Percentiles rank a stretch among this genome's conserved stretches.
phyloP scores from a whole-genome alignment of 2,888 invertebrate species.

The Onthophagus sagittarius region DNA sequence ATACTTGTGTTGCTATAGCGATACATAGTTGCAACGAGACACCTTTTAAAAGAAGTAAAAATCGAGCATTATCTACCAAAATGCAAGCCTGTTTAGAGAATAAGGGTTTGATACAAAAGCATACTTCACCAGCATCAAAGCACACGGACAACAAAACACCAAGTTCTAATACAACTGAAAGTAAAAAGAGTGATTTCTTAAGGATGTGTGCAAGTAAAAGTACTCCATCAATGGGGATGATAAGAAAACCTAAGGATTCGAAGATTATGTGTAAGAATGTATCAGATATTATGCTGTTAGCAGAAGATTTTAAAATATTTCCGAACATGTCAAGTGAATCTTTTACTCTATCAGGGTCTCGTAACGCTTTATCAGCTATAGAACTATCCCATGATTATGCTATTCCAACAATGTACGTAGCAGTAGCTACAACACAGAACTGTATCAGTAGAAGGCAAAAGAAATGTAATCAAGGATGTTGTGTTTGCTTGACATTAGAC shows the following conservation, averaged over 20 bases:
- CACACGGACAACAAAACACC: too few relatives aligned
- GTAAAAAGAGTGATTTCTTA: background rate
- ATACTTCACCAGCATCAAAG: background rate
- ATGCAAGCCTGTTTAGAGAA: background rate
- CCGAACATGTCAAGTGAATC: background rate
- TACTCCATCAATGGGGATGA: background rate
- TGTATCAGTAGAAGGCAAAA: background rate
- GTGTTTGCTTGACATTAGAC: background rate
- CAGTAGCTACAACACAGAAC: background rate
- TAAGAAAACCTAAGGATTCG: background rate
- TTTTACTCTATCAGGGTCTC: background rate
- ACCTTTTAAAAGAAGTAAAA: background rate
- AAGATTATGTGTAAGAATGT: background rate
- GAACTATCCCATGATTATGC: background rate
- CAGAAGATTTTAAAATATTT: background rate
- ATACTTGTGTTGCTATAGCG: background rate
- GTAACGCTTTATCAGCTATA: background rate
- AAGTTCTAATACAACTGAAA: background rate
- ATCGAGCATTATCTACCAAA: background rate
- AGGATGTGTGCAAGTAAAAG: background rate
- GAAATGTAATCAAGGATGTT: background rate
- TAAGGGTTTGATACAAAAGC: background rate
- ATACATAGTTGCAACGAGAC: background rate
- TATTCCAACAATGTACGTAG: background rate
- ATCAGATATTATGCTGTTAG: background rate